Evolutionary conservation across 2,888 invertebrate species (phyloP).

Genomic region (Mythimna albipuncta): DNA sequence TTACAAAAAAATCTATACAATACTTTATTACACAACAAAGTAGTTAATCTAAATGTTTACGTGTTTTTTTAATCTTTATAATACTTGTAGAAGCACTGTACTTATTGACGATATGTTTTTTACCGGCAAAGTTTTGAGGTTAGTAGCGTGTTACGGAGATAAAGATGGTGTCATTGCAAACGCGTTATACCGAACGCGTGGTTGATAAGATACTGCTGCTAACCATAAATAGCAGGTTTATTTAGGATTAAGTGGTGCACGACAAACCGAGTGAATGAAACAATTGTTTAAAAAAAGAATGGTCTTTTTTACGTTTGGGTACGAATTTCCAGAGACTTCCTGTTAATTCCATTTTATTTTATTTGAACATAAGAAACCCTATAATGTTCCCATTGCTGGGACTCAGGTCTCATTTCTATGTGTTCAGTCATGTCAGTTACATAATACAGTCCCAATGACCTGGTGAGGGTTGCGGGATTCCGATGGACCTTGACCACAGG

Average conservation of each 20-base stretch:
- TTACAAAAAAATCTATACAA: too few relatives aligned
- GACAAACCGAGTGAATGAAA: slow-evolving; percentile 16
- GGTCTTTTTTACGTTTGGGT: too few relatives aligned
- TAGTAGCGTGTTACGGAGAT: slow-evolving; percentile 35
- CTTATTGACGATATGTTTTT: slow-evolving; percentile 6
- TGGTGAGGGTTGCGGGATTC: too few relatives aligned
- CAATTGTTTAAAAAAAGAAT: too few relatives aligned
- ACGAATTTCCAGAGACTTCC: too few relatives aligned
- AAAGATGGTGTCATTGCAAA: slow-evolving; percentile 23
- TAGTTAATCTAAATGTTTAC: slow-evolving; percentile 26
- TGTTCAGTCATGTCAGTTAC: too few relatives aligned
- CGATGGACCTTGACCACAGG: too few relatives aligned
- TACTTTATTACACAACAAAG: slow-evolving; percentile 18
- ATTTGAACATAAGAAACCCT: too few relatives aligned
- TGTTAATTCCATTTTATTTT: too few relatives aligned
- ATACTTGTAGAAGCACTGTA: background rate
- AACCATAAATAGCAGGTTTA: slow-evolving; percentile 18
- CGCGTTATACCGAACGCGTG: slow-evolving; percentile 10
- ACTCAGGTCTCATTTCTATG: too few relatives aligned
- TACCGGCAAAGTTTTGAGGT: slow-evolving; percentile 30
- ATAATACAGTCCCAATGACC: too few relatives aligned
- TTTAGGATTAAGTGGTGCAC: slow-evolving; percentile 23
- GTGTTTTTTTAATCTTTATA: background rate
- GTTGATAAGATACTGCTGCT: slow-evolving; percentile 50
- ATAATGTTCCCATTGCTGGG: too few relatives aligned